Base-by-base conservation (phyloP, 2,113 vertebrate genomes). In the Copsychus sechellarum region DNA sequence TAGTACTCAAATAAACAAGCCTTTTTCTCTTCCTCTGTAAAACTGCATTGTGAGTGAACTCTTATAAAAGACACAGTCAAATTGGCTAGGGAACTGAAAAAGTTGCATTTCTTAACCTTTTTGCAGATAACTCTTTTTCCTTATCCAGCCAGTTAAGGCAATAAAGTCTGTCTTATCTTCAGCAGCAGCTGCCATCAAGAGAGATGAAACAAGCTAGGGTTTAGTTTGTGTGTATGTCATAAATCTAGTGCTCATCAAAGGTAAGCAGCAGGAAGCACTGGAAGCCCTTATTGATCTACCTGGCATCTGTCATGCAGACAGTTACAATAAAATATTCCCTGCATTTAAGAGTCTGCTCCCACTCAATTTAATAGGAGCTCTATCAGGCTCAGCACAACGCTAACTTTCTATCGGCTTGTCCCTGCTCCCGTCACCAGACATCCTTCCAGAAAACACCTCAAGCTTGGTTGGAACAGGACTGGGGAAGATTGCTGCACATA, bases 281-380 rank as follows among this genome's bases (percentile, higher is more conserved):
- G 79, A 88, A 96, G 76, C n/a, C 58, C 72, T 83, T 95, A 95
- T 73, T 87, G 89, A 97, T 96, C 90, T 90, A 87, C 73, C 84
- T 87, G 90, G 87, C 66, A 87, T 83, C 69, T 95, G 87, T 86
- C 86, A 92, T 64, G 70, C 73, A 76, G 95, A 94, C 84, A 92
- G 82, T 11, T 95, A 70, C 70, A 94, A 87, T 92, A 92, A 94
- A 96, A 72, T 90, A 95, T 90, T 90, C 90, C 88, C 82, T 64
- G 48, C 82, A 76, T 94, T 94, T 96, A 96, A 96, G 72, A 71
- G 43, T 23, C 79, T 78, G 67, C 71, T 93, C 86, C 69, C 48
- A 65, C 40, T 91, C 80, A 77, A 47, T 92, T 92, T 89, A 94
- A 76, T 20, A 73, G 58, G 38, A 66, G 81, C 9, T 83, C 81